These are phyloP conservation scores for Phalloptychus januarius DNA, from an alignment of 2,797 vertebrate genomes.

Conservation along the genomic window DNA sequence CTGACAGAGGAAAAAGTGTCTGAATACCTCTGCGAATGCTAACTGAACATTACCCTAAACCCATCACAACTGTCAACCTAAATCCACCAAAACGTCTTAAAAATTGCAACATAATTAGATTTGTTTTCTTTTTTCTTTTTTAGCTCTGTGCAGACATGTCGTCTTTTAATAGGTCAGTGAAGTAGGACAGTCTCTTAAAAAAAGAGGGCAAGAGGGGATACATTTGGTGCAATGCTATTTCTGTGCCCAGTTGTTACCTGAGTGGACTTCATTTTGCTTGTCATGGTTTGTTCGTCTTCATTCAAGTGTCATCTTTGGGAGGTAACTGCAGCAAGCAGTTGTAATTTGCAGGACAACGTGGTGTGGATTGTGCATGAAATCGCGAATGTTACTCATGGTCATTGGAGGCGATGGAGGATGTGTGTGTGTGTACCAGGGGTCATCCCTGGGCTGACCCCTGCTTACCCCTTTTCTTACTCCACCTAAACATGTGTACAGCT, in stretches of 20 bases:
- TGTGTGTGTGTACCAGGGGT: constrained; percentile 12
- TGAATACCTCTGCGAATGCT: not conserved
- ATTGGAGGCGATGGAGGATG: constrained; percentile 1
- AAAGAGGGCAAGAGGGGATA: constrained; percentile 67
- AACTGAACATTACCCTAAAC: constrained; percentile 10
- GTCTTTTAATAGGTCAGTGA: constrained; percentile 69
- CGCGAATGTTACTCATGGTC: constrained; percentile 43
- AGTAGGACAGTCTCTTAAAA: constrained; percentile 69
- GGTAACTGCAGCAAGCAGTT: constrained; percentile 43
- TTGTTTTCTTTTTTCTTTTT: constrained; percentile 25
- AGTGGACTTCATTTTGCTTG: constrained; percentile 38
- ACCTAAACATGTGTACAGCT: constrained; percentile 74
- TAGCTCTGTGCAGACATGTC: constrained; percentile 36
- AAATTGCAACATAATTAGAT: constrained; percentile 53
- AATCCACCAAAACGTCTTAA: constrained; percentile 26
- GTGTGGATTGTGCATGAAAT: constrained; percentile 51
- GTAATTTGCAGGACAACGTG: constrained; percentile 35
- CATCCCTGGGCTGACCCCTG: constrained; percentile 63
- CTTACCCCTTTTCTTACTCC: constrained; percentile 61
- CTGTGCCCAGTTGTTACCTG: constrained; percentile 61
- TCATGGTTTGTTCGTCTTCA: constrained; percentile 60
- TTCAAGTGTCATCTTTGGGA: constrained; percentile 25
- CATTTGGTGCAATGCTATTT: constrained; percentile 64
- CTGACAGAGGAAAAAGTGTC: not conserved
- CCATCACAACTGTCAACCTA: constrained; percentile 6